Conservation (phyloP, 2,888 invertebrate genomes). For the Habrosyne pyritoides region DNA sequence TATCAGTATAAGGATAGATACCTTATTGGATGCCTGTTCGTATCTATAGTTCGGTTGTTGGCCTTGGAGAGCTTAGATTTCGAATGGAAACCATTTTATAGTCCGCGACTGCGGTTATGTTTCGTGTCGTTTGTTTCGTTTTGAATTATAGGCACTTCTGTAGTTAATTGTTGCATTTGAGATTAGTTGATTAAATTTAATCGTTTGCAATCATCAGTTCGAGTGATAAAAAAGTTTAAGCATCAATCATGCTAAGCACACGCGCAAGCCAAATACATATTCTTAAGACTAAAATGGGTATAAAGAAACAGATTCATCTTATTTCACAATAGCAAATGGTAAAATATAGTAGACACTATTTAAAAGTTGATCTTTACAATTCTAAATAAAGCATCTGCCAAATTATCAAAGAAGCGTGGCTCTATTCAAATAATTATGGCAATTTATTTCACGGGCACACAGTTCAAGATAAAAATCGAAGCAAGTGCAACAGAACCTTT, state of each 20-base stretch:
- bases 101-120: slow-evolving; percentile 15
- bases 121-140: slow-evolving; percentile 19
- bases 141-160: slow-evolving; percentile 8
- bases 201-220: background rate
- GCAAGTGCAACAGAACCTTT: background rate
- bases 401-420: background rate
- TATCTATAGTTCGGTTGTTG: slow-evolving; percentile 60
- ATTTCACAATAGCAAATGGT: background rate
- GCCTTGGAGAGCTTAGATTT: slow-evolving; percentile 42
- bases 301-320: background rate
- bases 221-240: background rate
- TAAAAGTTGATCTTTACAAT: background rate
- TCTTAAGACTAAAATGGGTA: background rate
- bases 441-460: background rate
- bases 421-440: background rate
- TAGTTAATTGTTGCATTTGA: slow-evolving; percentile 8
- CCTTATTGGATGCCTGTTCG: slow-evolving; percentile 53
- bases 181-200: background rate
- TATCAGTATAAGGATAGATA: slow-evolving; percentile 78
- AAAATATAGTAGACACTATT: background rate
- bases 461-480: background rate
- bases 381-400: background rate
- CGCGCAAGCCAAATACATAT: background rate
- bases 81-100: slow-evolving; percentile 27
- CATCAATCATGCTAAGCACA: background rate